Percentiles rank a stretch among this genome's conserved stretches.
Conservation (phyloP, 2,888 invertebrate genomes). For the Noctua fimbriata region DNA sequence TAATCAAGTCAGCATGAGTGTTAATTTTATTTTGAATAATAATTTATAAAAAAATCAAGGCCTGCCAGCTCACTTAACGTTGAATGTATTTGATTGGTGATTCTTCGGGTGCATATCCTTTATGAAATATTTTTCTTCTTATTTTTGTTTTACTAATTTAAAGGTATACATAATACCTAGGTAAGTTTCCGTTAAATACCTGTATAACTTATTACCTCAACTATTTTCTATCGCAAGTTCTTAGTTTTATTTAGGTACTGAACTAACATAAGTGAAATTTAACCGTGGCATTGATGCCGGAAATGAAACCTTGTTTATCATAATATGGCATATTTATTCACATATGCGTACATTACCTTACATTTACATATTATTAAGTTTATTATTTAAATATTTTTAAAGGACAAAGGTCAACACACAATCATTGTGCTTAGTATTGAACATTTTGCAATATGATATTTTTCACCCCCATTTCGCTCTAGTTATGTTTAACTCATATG, state of each 20-base stretch:
- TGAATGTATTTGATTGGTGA: background rate
- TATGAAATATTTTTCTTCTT: background rate
- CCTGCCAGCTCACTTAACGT: background rate
- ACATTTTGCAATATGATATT: background rate
- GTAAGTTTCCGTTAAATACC: background rate
- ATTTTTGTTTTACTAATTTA: background rate
- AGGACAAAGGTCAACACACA: background rate
- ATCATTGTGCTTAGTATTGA: background rate
- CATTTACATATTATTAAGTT: background rate
- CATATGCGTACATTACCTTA: background rate
- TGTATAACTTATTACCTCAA: background rate
- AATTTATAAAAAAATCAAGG: background rate
- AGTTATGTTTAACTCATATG: background rate
- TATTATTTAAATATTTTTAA: background rate
- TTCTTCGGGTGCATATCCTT: background rate
- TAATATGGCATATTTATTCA: background rate
- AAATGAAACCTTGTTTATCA: background rate
- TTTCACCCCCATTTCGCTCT: background rate
- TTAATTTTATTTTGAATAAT: background rate
- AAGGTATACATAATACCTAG: background rate
- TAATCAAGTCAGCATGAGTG: background rate
- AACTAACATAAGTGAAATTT: background rate
- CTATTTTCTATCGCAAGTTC: background rate
- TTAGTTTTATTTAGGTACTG: background rate
- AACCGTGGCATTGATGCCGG: background rate